Percentiles rank a stretch among this genome's conserved stretches.
Conservation (phyloP, 2,888 invertebrate species). For the Digitonthophagus gazella region DNA sequence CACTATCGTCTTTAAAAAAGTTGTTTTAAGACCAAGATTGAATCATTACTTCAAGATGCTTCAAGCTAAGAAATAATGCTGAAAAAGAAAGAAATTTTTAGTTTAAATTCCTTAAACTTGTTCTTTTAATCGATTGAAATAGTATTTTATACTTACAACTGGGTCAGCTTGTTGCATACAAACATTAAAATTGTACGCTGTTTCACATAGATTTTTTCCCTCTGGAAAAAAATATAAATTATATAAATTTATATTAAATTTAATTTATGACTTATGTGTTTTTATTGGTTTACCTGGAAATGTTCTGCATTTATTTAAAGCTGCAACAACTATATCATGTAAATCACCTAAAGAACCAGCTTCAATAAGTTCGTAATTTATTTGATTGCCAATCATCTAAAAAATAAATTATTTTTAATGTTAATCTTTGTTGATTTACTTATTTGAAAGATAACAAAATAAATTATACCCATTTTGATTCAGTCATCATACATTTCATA, state of each 20-base stretch:
- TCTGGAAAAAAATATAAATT: not conserved
- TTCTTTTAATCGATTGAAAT: not conserved
- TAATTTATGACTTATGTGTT: not conserved
- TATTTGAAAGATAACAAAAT: not conserved
- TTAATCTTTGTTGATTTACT: no score
- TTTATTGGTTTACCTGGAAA: not conserved
- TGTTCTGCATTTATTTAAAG: not conserved
- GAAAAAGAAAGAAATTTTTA: no score
- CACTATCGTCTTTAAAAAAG: no score
- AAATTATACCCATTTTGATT: conserved; percentile 3
- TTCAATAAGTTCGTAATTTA: conserved; percentile 4
- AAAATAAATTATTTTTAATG: not conserved
- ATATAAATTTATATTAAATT: not conserved
- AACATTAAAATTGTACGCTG: conserved; percentile 6
- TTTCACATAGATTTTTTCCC: conserved; percentile 1
- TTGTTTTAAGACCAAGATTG: no score
- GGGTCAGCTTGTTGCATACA: conserved; percentile 9
- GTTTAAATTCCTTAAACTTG: no score
- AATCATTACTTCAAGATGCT: no score
- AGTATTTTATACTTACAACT: not conserved
- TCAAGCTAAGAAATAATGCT: no score
- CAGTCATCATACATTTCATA: conserved; percentile 5
- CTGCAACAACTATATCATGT: not conserved
- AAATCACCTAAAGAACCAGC: not conserved
- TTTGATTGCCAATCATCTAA: conserved; percentile 7